Conservation (phyloP, 2,113 vertebrate genomes). For the Polyodon spathula region DNA sequence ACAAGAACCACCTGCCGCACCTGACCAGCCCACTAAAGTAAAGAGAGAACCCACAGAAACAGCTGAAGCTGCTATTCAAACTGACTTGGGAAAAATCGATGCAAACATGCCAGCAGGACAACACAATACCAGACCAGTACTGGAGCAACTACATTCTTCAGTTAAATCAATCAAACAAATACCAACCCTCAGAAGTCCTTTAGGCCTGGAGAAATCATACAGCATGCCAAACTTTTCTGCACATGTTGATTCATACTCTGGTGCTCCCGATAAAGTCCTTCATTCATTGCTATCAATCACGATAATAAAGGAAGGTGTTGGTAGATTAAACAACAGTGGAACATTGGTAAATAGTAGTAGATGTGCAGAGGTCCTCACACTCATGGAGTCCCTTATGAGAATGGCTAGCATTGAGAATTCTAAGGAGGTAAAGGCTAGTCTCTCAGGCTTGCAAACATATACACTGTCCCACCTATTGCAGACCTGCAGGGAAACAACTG, state of each 20-base stretch:
- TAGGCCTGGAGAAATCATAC: slow-evolving; percentile 52
- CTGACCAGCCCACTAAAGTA: slow-evolving; percentile 27
- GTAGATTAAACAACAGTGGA: slow-evolving; percentile 36
- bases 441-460: slow-evolving; percentile 58
- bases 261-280: slow-evolving; percentile 64
- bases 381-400: slow-evolving; percentile 69
- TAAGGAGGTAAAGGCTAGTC: slow-evolving; percentile 55
- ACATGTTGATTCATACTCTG: slow-evolving; percentile 46
- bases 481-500: slow-evolving; percentile 35
- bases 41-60: slow-evolving; percentile 31
- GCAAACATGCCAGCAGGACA: slow-evolving; percentile 33
- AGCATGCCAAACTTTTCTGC: slow-evolving; percentile 56
- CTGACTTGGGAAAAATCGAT: slow-evolving; percentile 27
- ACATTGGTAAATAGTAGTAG: slow-evolving; percentile 39
- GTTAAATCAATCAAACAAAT: slow-evolving; percentile 48
- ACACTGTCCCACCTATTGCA: slow-evolving; percentile 47
- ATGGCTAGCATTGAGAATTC: slow-evolving; percentile 58
- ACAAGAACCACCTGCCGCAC: slow-evolving; percentile 25
- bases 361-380: slow-evolving; percentile 62
- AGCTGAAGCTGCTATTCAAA: slow-evolving; percentile 48
- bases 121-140: slow-evolving; percentile 44
- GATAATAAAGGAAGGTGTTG: slow-evolving; percentile 64
- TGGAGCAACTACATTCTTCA: slow-evolving; percentile 56
- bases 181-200: slow-evolving; percentile 44
- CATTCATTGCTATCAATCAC: slow-evolving; percentile 78